Base-by-base conservation (phyloP, 2,888 invertebrate species). In the Priocnemis perturbator region DNA sequence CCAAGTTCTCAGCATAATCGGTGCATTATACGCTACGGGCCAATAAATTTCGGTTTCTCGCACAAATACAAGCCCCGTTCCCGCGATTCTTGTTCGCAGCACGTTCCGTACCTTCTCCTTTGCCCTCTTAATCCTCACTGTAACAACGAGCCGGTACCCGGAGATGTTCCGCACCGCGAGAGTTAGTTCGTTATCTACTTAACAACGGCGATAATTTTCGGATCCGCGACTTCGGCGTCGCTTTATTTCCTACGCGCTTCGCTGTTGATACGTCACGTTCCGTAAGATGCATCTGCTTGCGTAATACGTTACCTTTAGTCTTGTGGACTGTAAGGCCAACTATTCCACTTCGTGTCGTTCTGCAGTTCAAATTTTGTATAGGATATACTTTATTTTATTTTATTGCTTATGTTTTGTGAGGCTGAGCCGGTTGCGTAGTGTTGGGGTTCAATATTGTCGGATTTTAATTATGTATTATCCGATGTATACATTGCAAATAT, bases 1-100 rank as follows among this genome's bases (percentile, higher is more conserved):
- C 50, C n/a, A 17, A 50, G 50, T 50, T 50, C 50, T 50, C 50
- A 50, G 50, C 50, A 19, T 19, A 50, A 50, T 50, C 50, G 50
- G 17, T 19, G 19, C 50, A 50, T 50, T 50, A 50, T 50, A 50
- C 14, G 50, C 3, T 50, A 50, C 50, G 50, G 55, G 50, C 47
- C 65, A 66, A 74, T 77, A 77, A 77, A 74, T 69, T 71, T 68
- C 65, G 21, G 37, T 56, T 59, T 64, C 64, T 23, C 59, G 64
- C 67, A 68, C 69, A 67, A 19, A 50, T 50, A 50, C 50, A 50
- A 17, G 37, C 4, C 19, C 48, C 45, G 50, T 56, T 48, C 61
- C 61, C 61, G 55, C 53, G 64, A 60, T 45, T 69, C 55, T 50
- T 37, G n/a, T 45, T 20, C 66, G 23, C 50, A 19, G 50, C 19